Conservation (phyloP, 2,113 vertebrate genomes). For the Spermophilus dauricus region DNA sequence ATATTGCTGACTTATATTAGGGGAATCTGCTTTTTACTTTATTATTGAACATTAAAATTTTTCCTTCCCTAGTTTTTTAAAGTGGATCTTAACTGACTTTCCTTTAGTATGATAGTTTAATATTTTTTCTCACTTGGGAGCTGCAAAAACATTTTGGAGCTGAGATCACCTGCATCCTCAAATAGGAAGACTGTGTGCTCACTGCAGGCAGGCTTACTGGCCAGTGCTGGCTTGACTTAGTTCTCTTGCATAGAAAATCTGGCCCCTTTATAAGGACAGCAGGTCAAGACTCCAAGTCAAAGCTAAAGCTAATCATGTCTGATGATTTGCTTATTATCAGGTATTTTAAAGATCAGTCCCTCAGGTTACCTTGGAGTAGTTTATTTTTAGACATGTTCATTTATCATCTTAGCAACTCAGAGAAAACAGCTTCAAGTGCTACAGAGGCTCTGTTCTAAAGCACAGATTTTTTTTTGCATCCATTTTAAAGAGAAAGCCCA, state of each 20-base stretch:
- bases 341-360: constrained; percentile 51
- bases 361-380: constrained; percentile 45
- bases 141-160: background rate
- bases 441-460: constrained; percentile 57
- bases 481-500: constrained; percentile 42
- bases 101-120: background rate
- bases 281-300: background rate
- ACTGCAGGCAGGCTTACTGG: background rate
- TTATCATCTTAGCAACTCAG: constrained; percentile 71
- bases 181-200: background rate
- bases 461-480: background rate
- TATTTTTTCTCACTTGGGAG: background rate
- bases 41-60: background rate
- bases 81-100: background rate
- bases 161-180: background rate
- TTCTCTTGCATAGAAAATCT: background rate
- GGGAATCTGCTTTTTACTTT: constrained; percentile 21
- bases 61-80: constrained; percentile 13
- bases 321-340: constrained; percentile 54
- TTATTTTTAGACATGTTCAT: constrained; percentile 80
- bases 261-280: background rate
- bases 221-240: background rate
- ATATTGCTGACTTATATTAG: background rate
- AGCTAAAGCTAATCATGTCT: constrained; percentile 27
- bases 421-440: constrained; percentile 68